Evolutionary conservation across 2,888 invertebrate species (phyloP).

Genomic region (Mesoligia furuncula): DNA sequence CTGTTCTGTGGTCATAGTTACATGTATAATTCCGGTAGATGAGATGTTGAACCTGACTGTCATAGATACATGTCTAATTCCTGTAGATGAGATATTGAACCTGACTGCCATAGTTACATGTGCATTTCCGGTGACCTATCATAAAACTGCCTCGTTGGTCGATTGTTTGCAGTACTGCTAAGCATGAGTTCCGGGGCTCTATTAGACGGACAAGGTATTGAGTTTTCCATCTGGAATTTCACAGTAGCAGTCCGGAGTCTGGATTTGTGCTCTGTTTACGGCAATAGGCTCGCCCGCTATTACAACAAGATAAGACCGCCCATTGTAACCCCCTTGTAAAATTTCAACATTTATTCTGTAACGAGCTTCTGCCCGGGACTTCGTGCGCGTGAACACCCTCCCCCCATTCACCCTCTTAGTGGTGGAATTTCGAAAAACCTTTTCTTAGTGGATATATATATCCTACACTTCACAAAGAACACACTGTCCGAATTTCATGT

Average conservation of each 20-base stretch:
- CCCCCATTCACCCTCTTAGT: too few species aligned
- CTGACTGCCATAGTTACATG: neutral
- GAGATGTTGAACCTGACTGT: neutral
- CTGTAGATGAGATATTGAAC: neutral
- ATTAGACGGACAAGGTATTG: neutral
- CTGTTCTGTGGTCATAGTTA: too few species aligned
- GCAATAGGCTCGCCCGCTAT: neutral
- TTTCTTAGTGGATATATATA: too few species aligned
- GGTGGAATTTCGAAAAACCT: too few species aligned
- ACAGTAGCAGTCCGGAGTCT: neutral
- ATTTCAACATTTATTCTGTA: too few species aligned
- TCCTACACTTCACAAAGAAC: too few species aligned
- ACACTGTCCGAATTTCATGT: too few species aligned
- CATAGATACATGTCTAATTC: neutral
- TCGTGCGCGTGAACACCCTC: too few species aligned
- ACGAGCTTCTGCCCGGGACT: too few species aligned
- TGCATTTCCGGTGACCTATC: neutral
- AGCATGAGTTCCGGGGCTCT: neutral
- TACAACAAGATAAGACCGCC: too few species aligned
- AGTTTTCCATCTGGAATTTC: neutral
- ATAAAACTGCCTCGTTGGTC: neutral
- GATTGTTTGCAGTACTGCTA: neutral
- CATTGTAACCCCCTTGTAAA: too few species aligned
- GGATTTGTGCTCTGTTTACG: neutral
- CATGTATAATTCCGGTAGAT: neutral